phyloP scores from a whole-genome alignment of 2,888 invertebrate species.

The Drosophila bunnanda region DNA sequence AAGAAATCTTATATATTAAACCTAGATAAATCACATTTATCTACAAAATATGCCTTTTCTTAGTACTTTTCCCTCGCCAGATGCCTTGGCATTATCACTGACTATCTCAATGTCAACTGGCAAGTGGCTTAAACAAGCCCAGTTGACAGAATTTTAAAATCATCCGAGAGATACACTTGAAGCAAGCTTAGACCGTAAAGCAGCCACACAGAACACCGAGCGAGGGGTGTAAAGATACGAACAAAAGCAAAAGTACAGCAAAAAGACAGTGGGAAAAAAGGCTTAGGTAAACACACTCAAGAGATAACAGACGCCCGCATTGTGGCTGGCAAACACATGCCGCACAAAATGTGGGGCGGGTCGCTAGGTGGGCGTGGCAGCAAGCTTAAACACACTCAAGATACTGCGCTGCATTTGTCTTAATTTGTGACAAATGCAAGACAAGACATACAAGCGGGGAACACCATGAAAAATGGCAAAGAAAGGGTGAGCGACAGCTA shows the following conservation, averaged over 20 bases:
- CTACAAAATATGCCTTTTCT: background rate
- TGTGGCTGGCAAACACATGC: constrained; percentile 26
- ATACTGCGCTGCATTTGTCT: constrained; percentile 69
- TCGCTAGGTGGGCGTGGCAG: constrained; percentile 1
- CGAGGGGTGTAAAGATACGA: constrained; percentile 2
- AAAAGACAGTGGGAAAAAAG: constrained; percentile 31
- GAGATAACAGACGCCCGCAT: constrained; percentile 53
- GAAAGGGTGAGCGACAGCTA: background rate
- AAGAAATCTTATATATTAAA: background rate
- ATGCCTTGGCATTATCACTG: constrained; percentile 65
- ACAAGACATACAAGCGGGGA: constrained; percentile 46
- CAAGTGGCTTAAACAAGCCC: constrained; percentile 19
- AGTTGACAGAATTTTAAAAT: constrained; percentile 18
- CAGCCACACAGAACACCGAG: constrained; percentile 17
- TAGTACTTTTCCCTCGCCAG: constrained; percentile 1
- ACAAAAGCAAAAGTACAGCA: constrained; percentile 14
- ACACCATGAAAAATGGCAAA: constrained; percentile 14
- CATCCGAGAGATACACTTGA: constrained; percentile 33
- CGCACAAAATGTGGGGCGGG: constrained; percentile 12
- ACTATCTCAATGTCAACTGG: constrained; percentile 66
- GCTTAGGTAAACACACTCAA: constrained; percentile 70
- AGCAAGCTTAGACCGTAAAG: constrained; percentile 36
- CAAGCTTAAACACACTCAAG: constrained; percentile 35
- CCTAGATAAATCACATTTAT: background rate
- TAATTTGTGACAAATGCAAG: constrained; percentile 77